Conservation (phyloP, 1,140 invertebrate genomes). For the Drosophila parvula region DNA sequence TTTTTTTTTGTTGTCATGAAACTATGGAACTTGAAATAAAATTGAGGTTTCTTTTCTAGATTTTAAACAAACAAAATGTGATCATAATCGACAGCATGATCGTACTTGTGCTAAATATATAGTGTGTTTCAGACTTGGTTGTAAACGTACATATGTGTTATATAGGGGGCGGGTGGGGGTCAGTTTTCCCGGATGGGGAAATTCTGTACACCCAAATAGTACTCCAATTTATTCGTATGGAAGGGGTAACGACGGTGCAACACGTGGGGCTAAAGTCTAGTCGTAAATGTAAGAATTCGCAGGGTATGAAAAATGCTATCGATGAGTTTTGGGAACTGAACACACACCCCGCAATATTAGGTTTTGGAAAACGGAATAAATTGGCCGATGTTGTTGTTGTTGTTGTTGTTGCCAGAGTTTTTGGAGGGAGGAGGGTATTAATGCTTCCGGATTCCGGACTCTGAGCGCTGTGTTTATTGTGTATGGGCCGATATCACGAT, state of each 20-base stretch:
- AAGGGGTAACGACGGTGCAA: too few relatives aligned
- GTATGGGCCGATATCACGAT: slow-evolving; percentile 83
- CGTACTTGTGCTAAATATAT: not conserved
- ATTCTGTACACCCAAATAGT: not conserved
- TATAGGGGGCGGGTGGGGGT: slow-evolving; percentile 4
- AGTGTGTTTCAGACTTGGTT: slow-evolving; percentile 1
- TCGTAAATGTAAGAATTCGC: slow-evolving; percentile 31
- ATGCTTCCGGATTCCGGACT: slow-evolving; percentile 5
- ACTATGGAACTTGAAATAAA: not conserved
- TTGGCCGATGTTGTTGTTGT: not conserved
- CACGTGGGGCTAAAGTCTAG: slow-evolving; percentile 12
- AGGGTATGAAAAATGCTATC: slow-evolving; percentile 39
- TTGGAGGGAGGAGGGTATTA: slow-evolving; percentile 4
- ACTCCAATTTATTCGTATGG: not conserved
- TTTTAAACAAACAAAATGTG: not conserved
- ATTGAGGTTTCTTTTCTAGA: not conserved
- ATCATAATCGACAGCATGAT: not conserved
- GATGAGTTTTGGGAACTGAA: slow-evolving; percentile 32
- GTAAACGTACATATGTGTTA: slow-evolving; percentile 15
- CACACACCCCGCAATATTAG: slow-evolving; percentile 17
- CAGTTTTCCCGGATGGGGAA: slow-evolving; percentile 8
- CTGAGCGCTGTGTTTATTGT: slow-evolving; percentile 61
- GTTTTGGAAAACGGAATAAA: slow-evolving; percentile 9
- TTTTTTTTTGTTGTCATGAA: not conserved
- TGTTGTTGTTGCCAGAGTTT: not conserved